These are phyloP conservation scores for Lasius fuliginosus DNA, from an alignment of 2,888 invertebrate species.

Conservation along the genomic window DNA sequence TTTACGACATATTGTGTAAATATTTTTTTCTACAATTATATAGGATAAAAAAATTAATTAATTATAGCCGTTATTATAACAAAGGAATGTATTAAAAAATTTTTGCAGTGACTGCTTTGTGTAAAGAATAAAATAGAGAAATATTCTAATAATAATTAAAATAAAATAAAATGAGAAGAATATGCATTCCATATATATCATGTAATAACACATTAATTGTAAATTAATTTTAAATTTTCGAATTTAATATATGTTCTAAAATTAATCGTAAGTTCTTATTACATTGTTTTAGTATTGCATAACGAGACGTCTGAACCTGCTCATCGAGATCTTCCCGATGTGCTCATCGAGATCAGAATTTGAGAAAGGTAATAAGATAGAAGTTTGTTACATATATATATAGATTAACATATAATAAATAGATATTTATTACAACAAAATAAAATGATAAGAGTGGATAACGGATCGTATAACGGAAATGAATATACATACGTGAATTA, in stretches of 20 bases:
- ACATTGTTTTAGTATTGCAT: too few species aligned
- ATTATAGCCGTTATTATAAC: background rate
- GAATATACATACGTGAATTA: background rate
- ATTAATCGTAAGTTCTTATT: too few species aligned
- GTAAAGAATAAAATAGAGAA: background rate
- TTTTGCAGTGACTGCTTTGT: background rate
- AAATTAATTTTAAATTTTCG: too few species aligned
- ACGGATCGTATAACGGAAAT: background rate
- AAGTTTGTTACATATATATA: background rate
- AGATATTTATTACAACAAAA: background rate
- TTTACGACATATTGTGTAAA: background rate
- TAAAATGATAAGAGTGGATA: background rate
- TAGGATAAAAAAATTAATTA: too few species aligned
- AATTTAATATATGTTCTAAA: too few species aligned
- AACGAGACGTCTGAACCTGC: too few species aligned
- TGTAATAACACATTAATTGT: too few species aligned
- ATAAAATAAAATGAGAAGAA: background rate
- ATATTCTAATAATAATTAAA: background rate
- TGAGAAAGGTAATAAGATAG: background rate
- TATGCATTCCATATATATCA: background rate
- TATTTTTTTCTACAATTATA: background rate
- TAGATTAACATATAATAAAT: background rate
- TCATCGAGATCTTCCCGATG: too few species aligned
- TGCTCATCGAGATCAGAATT: too few species aligned
- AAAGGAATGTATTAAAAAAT: background rate